A percentile compares a stretch with the other conserved stretches of the same genome.
Conservation (phyloP, 2,888 invertebrate species). For the Drepana falcataria region DNA sequence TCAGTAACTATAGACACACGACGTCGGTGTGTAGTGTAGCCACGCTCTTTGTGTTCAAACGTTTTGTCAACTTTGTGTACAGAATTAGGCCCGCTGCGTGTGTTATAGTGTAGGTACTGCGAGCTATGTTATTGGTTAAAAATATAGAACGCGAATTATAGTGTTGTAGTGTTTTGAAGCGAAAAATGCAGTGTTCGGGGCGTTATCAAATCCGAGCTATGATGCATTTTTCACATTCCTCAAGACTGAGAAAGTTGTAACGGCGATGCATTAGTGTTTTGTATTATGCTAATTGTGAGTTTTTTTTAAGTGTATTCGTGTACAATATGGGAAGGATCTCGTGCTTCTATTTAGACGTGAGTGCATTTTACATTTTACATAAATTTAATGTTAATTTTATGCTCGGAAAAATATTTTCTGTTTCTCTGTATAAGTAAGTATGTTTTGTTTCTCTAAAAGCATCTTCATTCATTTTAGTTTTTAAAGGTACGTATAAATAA, state of each 20-base stretch:
- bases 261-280: slow-evolving; percentile 34
- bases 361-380: slow-evolving; percentile 20
- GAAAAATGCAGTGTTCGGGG: slow-evolving; percentile 37
- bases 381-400: not conserved
- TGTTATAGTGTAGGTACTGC: too few relatives aligned
- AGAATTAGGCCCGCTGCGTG: slow-evolving; percentile 45
- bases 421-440: too few relatives aligned
- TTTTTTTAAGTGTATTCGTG: slow-evolving; percentile 27
- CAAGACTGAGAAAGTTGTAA: slow-evolving; percentile 55
- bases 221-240: slow-evolving; percentile 50
- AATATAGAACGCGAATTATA: slow-evolving; percentile 21
- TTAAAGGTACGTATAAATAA: too few relatives aligned
- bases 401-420: too few relatives aligned
- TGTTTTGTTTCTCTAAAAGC: too few relatives aligned
- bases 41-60: slow-evolving; percentile 49
- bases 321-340: slow-evolving; percentile 33
- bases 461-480: too few relatives aligned
- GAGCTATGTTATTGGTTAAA: slow-evolving; percentile 36
- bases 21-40: slow-evolving; percentile 37
- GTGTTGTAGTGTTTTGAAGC: slow-evolving; percentile 27
- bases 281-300: slow-evolving; percentile 32
- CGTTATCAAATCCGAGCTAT: slow-evolving; percentile 44
- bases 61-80: slow-evolving; percentile 60
- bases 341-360: slow-evolving; percentile 39
- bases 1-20: slow-evolving; percentile 25